Evolutionary conservation across 2,113 vertebrate species (phyloP), one percentile per base, ranked within the genome.

Genomic region (Paraplagusia blochii): DNA sequence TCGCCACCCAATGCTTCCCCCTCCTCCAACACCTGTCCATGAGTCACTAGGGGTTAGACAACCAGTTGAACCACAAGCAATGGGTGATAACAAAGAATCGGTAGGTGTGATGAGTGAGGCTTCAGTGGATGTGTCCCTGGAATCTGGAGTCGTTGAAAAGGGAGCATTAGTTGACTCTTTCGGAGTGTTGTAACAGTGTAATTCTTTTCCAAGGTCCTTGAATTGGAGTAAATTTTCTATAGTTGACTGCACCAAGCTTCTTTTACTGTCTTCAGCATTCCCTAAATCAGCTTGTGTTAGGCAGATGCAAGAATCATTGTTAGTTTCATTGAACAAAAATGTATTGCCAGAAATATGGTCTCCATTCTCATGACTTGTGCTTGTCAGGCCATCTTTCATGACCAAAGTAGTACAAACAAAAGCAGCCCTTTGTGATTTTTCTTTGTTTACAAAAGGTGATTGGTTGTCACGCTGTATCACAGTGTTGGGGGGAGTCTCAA

Each of bases 11-110:
- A 88, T 69, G 16, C 83, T 76, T 16, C 83, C 79, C 17, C 18
- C 84, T 54, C 90, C 90, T 58, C 75, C 86, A 48, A 87, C 63
- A 33, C 73, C 81, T 1, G 63, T 83, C 59, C 91, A 91, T 7
- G 88, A 85, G 75, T 93, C 93, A 63, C 89, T 87, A 3, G 90
- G 89, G 14, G 91, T 91, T 71, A 91, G 84, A 63, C 89, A 88
- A 62, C 90, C 91, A 1, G 81, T 56, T n/a, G 91, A 92, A 60
- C 82, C 89, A 54, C 86, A 91, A 13, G 89, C 90, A 71, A 90
- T 61, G 12, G 89, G 88, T 50, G 91, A 92, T 38, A 93, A 64
- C 10, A 77, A 88, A 0, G 92, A 91, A 75, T 93, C 92, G 4
- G 90, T 88, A 5, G 92, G 90, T 55, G 92, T 93, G 53, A 85